These are phyloP conservation scores for Hypercompe scribonia DNA, from an alignment of 2,888 invertebrate genomes.

Conservation along the genomic window DNA sequence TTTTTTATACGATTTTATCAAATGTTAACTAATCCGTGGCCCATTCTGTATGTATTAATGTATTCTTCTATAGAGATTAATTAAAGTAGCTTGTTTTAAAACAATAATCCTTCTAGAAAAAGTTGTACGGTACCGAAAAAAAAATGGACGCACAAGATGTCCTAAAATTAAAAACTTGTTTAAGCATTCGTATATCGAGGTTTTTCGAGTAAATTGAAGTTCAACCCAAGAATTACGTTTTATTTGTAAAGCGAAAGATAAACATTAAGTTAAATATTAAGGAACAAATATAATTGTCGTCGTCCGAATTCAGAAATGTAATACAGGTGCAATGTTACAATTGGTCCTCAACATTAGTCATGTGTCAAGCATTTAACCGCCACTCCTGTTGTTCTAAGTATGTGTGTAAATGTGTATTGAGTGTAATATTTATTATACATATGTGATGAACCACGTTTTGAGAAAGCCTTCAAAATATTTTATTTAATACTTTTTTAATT, in stretches of 20 bases:
- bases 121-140: no score
- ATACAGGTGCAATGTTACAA: background rate
- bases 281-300: background rate
- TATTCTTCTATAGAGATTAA: no score
- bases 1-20: no score
- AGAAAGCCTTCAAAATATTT: background rate
- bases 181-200: no score
- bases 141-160: no score
- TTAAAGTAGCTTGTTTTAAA: no score
- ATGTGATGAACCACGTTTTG: background rate
- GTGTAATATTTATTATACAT: background rate
- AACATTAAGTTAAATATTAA: background rate
- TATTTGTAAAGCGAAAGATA: background rate
- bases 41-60: background rate
- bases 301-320: background rate
- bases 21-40: no score
- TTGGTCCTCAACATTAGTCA: slow-evolving; percentile 4
- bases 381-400: background rate
- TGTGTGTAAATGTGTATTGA: no score
- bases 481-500: background rate
- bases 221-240: background rate
- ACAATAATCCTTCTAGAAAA: no score
- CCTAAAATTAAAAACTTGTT: no score
- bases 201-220: background rate
- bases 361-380: background rate